phyloP scores from a whole-genome alignment of 2,888 invertebrate species.

The Plutella xylostella region DNA sequence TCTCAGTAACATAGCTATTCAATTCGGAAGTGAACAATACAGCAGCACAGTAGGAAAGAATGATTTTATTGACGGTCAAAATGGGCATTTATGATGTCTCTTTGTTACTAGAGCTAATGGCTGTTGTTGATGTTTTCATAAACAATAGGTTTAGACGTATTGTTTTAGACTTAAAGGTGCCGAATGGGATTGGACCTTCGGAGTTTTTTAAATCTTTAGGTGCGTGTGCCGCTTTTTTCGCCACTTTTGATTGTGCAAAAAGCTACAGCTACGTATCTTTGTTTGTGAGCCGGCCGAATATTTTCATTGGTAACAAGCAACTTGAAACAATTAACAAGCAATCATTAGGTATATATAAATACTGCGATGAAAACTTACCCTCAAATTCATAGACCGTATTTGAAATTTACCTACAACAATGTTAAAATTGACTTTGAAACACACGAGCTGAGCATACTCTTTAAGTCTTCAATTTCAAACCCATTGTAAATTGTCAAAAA shows the following conservation, averaged over 20 bases:
- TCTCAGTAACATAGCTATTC: conserved; percentile 36
- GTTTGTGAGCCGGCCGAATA: no score
- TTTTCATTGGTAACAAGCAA: no score
- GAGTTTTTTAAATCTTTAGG: conserved; percentile 21
- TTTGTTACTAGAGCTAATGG: conserved; percentile 31
- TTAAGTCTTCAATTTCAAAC: no score
- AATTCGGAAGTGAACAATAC: conserved; percentile 60
- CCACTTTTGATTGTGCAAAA: conserved; percentile 36
- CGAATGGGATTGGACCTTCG: conserved; percentile 24
- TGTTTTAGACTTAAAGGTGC: conserved; percentile 36
- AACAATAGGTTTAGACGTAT: conserved; percentile 17
- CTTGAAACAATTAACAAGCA: no score
- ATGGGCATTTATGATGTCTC: conserved; percentile 44
- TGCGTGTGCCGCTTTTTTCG: conserved; percentile 31
- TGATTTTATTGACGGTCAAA: conserved; percentile 54
- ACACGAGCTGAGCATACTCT: no score
- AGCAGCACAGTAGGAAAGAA: conserved; percentile 55
- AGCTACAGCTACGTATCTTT: no score
- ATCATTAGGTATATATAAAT: no score
- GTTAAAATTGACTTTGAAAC: no score
- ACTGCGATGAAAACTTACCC: no score
- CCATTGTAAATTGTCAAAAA: no score
- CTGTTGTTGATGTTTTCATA: conserved; percentile 21
- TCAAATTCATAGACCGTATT: no score
- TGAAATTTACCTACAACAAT: no score